A percentile compares a stretch with the other conserved stretches of the same genome.
phyloP scores from a whole-genome alignment of 2,888 invertebrate genomes.

The Parnassius mnemosyne region DNA sequence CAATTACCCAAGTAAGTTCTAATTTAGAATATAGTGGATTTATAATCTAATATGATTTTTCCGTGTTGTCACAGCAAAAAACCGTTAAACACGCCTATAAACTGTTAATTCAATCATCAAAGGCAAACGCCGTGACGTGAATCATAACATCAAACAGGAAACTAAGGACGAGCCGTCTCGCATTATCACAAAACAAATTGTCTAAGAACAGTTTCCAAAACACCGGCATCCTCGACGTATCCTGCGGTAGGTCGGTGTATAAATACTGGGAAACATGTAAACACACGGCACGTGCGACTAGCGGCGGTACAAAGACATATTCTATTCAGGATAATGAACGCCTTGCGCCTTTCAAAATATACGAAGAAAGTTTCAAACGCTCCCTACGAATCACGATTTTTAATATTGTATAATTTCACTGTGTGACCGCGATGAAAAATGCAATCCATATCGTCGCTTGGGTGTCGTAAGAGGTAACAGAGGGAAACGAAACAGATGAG shows the following conservation, averaged over 20 bases:
- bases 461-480: too few species aligned
- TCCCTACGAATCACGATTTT: too few species aligned
- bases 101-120: background rate
- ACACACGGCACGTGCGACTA: slow-evolving; percentile 52
- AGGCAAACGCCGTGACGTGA: slow-evolving; percentile 1
- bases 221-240: slow-evolving; percentile 27
- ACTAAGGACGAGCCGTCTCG: slow-evolving; percentile 38
- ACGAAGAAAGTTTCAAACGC: too few species aligned
- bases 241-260: slow-evolving; percentile 63
- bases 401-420: too few species aligned
- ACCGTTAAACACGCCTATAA: background rate
- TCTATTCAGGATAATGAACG: slow-evolving; percentile 7
- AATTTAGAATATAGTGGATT: too few species aligned
- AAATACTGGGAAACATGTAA: slow-evolving; percentile 46
- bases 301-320: slow-evolving; percentile 20
- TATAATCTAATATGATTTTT: too few species aligned
- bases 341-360: background rate
- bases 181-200: slow-evolving; percentile 45
- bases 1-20: too few species aligned
- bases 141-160: slow-evolving; percentile 36
- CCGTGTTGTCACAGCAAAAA: background rate
- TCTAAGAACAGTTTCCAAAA: slow-evolving; percentile 12
- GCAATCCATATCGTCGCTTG: too few species aligned
- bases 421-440: too few species aligned
- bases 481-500: too few species aligned